These are phyloP conservation scores for Chrysolina americana DNA, from an alignment of 2,888 invertebrate genomes.

Conservation along the genomic window DNA sequence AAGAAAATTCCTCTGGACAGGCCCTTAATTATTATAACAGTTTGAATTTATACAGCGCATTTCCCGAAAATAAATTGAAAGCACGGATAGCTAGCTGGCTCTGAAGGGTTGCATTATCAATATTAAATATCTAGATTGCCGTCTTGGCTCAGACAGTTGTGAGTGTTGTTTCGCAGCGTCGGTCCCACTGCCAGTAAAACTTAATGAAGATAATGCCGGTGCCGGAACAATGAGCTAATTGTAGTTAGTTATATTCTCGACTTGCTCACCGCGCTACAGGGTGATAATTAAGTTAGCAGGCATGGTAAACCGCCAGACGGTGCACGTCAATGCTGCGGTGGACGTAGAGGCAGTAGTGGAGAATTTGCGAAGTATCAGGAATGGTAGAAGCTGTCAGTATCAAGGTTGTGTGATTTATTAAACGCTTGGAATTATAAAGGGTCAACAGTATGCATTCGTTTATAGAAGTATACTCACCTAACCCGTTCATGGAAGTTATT, in stretches of 20 bases:
- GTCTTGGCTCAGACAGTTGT: constrained; percentile 63
- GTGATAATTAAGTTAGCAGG: neutral
- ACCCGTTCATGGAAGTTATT: too few species aligned
- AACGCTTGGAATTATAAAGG: too few species aligned
- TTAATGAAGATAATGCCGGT: constrained; percentile 68
- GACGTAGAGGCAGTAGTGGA: too few species aligned
- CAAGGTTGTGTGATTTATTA: too few species aligned
- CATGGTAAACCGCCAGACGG: too few species aligned
- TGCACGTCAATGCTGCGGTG: too few species aligned
- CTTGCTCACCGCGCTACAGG: constrained; percentile 24
- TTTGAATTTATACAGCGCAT: constrained; percentile 60
- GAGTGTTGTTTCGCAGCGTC: constrained; percentile 62
- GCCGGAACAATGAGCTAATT: constrained; percentile 68
- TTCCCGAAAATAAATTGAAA: constrained; percentile 63
- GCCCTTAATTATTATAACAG: constrained; percentile 56
- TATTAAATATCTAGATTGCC: constrained; percentile 64
- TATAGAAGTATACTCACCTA: too few species aligned
- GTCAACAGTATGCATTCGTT: too few species aligned
- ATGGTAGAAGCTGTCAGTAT: too few species aligned
- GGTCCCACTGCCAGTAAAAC: constrained; percentile 63
- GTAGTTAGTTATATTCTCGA: constrained; percentile 63
- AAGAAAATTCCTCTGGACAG: constrained; percentile 10
- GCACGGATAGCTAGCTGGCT: constrained; percentile 58
- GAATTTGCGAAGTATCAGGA: too few species aligned
- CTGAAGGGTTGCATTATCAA: constrained; percentile 65